Base-by-base conservation (phyloP, 2,113 vertebrate species). In the Oreochromis tanganicae region DNA sequence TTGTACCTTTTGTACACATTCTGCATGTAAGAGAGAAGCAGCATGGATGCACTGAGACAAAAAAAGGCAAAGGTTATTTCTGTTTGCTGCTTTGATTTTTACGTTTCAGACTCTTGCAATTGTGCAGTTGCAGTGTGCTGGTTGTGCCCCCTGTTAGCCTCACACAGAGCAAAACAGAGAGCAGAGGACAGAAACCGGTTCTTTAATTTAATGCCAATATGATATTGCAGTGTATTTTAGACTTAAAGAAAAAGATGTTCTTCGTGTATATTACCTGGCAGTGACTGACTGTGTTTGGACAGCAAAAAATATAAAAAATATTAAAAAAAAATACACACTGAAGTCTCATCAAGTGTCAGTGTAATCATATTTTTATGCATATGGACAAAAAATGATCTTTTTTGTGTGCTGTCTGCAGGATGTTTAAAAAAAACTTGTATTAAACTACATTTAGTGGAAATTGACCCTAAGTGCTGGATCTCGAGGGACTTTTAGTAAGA, bases 321-420 rank as follows among this genome's bases (percentile, higher is more conserved):
- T 46, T 5, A 41, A 27, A 46, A 17, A 8, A 3, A 73, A 73
- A 17, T 16, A 48, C 10, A 75, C 43, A 75, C 16, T 10, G 2
- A 75, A 29, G 21, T 29, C 14, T 17, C 3, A 43, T 75, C 68
- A 17, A 1, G 9, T 19, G 5, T 17, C 41, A 29, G 16, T 29
- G 41, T 17, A 41, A 48, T 75, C 21, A 46, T 48, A 48, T 73
- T 29, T 71, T 48, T 73, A 10, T 10, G 13, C 8, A 73, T 1
- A 75, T 16, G 24, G 9, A 27, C 24, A 48, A 75, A 75, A 50
- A 11, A 0, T 0, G 1, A 7, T 14, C 0, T 32, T 50, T 50
- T 50, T 19, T 75, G 43, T 17, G 6, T 27, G 1, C 38, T 61
- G 29, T 61, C 29, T 63, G 32, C 9, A 63, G 59, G 59, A 11